Evolutionary conservation across 2,888 invertebrate genomes (phyloP).

Genomic region (Glyphotaelius pellucidus): DNA sequence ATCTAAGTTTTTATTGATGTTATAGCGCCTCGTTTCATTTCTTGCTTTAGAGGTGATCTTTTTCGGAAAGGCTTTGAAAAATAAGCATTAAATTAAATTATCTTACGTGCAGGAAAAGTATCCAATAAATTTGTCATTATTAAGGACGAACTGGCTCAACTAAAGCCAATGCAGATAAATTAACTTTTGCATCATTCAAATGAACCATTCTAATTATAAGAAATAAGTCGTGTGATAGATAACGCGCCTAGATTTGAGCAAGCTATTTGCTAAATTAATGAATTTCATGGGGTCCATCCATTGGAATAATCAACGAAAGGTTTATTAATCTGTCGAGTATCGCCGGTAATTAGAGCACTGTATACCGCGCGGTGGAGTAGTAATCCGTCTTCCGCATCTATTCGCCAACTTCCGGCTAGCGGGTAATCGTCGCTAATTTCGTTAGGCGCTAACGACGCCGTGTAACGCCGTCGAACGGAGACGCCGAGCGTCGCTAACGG

Average conservation of each 20-base stretch:
- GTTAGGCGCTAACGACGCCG: constrained; percentile 54
- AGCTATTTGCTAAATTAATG: background rate
- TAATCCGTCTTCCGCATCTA: constrained; percentile 49
- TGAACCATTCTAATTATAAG: background rate
- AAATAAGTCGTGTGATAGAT: background rate
- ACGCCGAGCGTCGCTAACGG: constrained; percentile 36
- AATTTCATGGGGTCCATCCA: background rate
- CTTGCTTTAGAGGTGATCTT: no score
- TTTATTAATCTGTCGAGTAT: background rate
- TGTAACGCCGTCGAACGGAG: constrained; percentile 33
- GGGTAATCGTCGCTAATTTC: constrained; percentile 59
- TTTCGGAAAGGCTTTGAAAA: no score
- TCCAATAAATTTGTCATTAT: no score
- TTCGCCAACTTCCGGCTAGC: constrained; percentile 56
- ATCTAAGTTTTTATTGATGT: no score
- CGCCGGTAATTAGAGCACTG: background rate
- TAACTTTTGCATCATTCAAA: background rate
- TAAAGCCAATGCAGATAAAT: no score
- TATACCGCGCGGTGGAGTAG: constrained; percentile 14
- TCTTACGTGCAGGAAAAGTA: no score
- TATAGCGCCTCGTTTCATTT: no score
- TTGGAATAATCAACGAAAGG: background rate
- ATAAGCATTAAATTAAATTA: no score
- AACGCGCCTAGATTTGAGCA: background rate
- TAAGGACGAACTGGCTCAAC: no score